phyloP scores from a whole-genome alignment of 2,888 invertebrate genomes.

The Stictocephala bisonia region DNA sequence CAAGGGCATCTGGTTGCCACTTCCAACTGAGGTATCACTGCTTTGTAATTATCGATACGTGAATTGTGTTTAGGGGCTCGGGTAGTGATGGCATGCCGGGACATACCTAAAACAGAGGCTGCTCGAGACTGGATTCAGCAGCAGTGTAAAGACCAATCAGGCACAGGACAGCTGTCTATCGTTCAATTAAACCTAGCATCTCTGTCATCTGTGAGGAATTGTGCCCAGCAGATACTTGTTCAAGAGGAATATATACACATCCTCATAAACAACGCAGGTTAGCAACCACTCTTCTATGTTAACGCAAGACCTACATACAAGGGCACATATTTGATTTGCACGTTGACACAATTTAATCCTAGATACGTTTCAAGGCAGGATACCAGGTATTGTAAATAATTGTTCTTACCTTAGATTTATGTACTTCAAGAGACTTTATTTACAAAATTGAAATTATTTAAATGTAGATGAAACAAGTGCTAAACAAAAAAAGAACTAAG shows the following conservation, averaged over 20 bases:
- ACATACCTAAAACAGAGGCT: conserved; percentile 67
- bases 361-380: not conserved
- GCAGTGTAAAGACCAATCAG: conserved; percentile 61
- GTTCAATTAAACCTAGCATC: conserved; percentile 66
- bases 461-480: no score
- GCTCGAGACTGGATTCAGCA: conserved; percentile 68
- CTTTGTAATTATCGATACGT: not conserved
- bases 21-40: not conserved
- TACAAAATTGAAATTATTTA: not conserved
- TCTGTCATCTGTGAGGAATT: conserved; percentile 64
- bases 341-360: not conserved
- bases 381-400: not conserved
- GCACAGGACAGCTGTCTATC: conserved; percentile 64
- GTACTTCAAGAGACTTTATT: conserved; percentile 10
- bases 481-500: no score
- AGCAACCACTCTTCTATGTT: no score
- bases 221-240: conserved; percentile 62
- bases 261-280: conserved; percentile 63
- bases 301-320: not conserved
- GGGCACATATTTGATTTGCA: not conserved
- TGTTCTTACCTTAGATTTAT: no score
- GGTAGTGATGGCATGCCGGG: conserved; percentile 72
- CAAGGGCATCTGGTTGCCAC: no score
- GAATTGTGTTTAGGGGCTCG: conserved; percentile 70
- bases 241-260: conserved; percentile 61